Evolutionary conservation across 2,113 vertebrate genomes (phyloP).

Genomic region (Ctenomys sociabilis): DNA sequence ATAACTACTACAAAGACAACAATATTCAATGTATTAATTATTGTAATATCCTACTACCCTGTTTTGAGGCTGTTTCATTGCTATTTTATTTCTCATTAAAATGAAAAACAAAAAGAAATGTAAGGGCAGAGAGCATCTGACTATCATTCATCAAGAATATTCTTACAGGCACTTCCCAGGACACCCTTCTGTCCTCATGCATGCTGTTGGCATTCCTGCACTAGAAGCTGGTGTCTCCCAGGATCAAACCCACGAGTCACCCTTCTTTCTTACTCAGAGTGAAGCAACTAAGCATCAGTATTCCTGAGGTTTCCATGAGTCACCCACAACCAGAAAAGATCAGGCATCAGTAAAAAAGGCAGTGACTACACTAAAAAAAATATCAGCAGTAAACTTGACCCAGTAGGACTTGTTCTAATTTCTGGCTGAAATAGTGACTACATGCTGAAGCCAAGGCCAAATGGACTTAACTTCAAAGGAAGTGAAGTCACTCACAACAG

Average conservation of each 20-base stretch:
- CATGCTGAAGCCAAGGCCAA: not conserved
- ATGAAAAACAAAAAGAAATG: too few species aligned
- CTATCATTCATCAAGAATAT: not conserved
- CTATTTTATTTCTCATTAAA: too few species aligned
- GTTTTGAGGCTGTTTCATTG: too few species aligned
- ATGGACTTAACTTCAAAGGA: not conserved
- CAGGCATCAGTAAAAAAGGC: slow-evolving; percentile 86
- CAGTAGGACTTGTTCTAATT: not conserved
- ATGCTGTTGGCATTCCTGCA: not conserved
- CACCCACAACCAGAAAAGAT: not conserved
- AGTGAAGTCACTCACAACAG: not conserved
- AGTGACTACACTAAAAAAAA: not conserved
- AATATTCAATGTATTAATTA: too few species aligned
- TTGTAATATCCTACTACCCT: too few species aligned
- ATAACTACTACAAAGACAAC: too few species aligned
- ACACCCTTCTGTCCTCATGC: not conserved
- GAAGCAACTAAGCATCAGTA: not conserved
- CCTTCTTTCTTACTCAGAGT: not conserved
- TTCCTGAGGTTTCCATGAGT: not conserved
- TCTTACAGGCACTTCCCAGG: not conserved
- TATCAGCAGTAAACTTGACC: too few species aligned
- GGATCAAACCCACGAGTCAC: not conserved
- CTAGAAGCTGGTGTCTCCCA: not conserved
- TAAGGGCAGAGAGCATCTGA: not conserved
- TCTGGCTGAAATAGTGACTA: not conserved